phyloP scores from a whole-genome alignment of 2,113 vertebrate species.

The Pteropus alecto region DNA sequence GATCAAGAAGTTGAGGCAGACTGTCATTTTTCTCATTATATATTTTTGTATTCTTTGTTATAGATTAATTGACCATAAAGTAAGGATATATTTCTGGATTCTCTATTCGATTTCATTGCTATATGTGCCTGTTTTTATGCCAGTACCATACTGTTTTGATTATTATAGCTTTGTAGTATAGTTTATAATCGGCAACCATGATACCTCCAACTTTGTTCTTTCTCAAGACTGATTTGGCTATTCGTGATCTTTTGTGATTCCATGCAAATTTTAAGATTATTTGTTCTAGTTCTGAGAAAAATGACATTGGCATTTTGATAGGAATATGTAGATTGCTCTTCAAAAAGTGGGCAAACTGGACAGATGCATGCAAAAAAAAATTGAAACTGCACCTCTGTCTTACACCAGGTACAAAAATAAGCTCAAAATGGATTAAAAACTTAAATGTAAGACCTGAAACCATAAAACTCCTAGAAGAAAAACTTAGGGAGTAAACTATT shows the following conservation, averaged over 20 bases:
- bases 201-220: not conserved
- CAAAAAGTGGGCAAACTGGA: not conserved
- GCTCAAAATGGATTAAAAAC: not conserved
- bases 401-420: not conserved
- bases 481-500: not conserved
- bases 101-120: not conserved
- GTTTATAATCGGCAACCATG: not conserved
- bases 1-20: not conserved
- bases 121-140: not conserved
- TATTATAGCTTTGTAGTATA: not conserved
- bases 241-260: not conserved
- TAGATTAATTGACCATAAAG: not conserved
- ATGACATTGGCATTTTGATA: not conserved
- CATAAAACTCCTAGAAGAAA: not conserved
- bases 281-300: not conserved
- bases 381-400: not conserved
- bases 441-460: not conserved
- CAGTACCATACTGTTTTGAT: not conserved
- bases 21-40: not conserved
- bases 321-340: not conserved
- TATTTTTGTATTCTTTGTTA: not conserved
- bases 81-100: not conserved
- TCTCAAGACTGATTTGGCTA: not conserved
- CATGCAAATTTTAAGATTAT: not conserved
- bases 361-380: not conserved